Percentiles rank a stretch among this genome's conserved stretches.
phyloP scores from a whole-genome alignment of 2,888 invertebrate genomes.

The Molanna angustata region DNA sequence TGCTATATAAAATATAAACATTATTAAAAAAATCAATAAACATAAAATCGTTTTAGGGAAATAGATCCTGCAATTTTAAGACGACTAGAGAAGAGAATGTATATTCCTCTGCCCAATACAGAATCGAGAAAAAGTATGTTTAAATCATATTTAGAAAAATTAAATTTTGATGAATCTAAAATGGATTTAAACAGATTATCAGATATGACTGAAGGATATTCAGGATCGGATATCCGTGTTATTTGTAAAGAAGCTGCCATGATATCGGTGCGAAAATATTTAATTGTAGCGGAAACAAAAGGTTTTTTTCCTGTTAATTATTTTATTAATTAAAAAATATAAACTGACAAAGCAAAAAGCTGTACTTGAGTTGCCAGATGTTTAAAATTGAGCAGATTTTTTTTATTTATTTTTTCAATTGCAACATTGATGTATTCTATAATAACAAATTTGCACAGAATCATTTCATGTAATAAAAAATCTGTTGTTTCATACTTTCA shows the following conservation, averaged over 20 bases:
- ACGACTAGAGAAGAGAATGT: conserved; percentile 82
- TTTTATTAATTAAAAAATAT: neutral
- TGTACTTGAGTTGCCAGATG: neutral
- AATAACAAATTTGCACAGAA: no score
- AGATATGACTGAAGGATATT: conserved; percentile 68
- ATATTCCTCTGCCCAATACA: conserved; percentile 72
- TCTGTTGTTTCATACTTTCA: no score
- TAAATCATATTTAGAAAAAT: conserved; percentile 55
- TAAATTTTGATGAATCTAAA: conserved; percentile 45
- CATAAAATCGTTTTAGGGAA: conserved; percentile 61
- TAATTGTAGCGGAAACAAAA: conserved; percentile 1
- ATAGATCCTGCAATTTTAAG: conserved; percentile 85
- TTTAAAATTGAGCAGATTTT: neutral
- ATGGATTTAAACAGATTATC: conserved; percentile 51
- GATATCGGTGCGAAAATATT: conserved; percentile 66
- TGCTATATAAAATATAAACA: neutral
- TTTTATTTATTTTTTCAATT: neutral
- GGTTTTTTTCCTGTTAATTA: neutral
- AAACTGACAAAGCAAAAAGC: neutral
- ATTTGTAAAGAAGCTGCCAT: conserved; percentile 89
- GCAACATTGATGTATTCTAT: no score
- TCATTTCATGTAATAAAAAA: no score
- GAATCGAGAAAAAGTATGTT: conserved; percentile 69
- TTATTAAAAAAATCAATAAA: neutral
- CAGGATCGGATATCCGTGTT: conserved; percentile 84